phyloP scores from a whole-genome alignment of 2,888 invertebrate genomes.

The Xestia sexstrigata region DNA sequence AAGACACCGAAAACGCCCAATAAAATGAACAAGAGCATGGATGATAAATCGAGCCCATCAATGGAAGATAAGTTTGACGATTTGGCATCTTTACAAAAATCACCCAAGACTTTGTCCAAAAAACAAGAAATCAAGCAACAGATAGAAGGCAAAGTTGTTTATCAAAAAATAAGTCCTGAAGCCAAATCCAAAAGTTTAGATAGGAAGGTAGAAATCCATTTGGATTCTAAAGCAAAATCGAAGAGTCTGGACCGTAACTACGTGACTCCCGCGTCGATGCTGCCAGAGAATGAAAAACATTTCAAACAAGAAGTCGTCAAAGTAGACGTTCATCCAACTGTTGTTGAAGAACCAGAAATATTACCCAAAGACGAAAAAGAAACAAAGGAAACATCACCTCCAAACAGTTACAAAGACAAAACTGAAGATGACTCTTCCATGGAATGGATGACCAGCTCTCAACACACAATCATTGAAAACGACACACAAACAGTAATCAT shows the following conservation, averaged over 20 bases:
- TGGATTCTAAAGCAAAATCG: constrained; percentile 91
- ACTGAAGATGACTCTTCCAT: constrained; percentile 88
- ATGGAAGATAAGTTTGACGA: constrained; percentile 92
- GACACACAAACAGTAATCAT: constrained; percentile 92
- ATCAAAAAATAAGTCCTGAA: constrained; percentile 88
- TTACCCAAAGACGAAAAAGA: constrained; percentile 76
- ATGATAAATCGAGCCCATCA: constrained; percentile 91
- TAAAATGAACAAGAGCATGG: constrained; percentile 92
- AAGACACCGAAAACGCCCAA: constrained; percentile 89
- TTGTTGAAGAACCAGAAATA: constrained; percentile 74
- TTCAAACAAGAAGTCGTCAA: constrained; percentile 88
- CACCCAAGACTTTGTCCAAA: constrained; percentile 90
- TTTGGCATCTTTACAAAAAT: constrained; percentile 89
- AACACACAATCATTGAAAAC: constrained; percentile 86
- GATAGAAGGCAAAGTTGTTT: constrained; percentile 92
- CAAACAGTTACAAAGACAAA: constrained; percentile 85
- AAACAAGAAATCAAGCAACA: constrained; percentile 92
- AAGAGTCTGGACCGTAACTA: constrained; percentile 93
- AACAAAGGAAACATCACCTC: constrained; percentile 80
- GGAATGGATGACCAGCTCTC: constrained; percentile 87
- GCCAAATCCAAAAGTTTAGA: constrained; percentile 93
- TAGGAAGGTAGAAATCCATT: constrained; percentile 91
- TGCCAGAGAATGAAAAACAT: constrained; percentile 85
- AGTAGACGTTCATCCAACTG: constrained; percentile 86
- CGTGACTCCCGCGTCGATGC: constrained; percentile 82